Evolutionary conservation across 2,113 vertebrate species (phyloP).

Genomic region (Rhizomys pruinosus): DNA sequence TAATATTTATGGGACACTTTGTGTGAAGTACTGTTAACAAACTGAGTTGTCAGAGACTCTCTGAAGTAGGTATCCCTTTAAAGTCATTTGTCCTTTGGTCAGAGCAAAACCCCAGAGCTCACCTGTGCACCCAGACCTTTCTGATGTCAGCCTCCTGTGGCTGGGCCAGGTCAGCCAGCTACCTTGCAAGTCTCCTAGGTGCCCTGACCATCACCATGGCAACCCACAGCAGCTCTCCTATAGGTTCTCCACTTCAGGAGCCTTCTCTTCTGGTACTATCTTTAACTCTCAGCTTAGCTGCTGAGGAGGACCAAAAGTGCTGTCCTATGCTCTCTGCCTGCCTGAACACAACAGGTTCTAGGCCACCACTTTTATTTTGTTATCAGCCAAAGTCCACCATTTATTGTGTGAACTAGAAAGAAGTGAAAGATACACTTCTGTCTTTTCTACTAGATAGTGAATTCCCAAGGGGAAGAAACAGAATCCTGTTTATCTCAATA

Average conservation of each 20-base stretch:
- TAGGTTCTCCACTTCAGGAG: background rate
- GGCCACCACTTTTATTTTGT: background rate
- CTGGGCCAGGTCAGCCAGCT: too few relatives aligned
- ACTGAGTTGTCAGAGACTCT: background rate
- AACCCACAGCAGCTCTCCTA: background rate
- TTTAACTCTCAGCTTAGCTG: background rate
- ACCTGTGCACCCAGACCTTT: background rate
- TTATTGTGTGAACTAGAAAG: constrained; percentile 3
- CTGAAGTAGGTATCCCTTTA: too few relatives aligned
- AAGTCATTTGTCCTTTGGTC: too few relatives aligned
- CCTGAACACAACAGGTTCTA: background rate
- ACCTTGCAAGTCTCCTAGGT: background rate
- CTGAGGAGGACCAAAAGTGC: background rate
- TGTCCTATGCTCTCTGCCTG: background rate
- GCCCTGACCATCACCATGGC: background rate
- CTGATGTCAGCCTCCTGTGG: background rate
- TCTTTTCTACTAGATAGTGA: background rate
- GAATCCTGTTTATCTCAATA: background rate
- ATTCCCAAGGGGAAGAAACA: background rate
- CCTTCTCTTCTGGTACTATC: background rate
- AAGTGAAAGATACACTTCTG: background rate
- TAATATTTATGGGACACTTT: background rate
- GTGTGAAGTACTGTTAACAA: background rate
- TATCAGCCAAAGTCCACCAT: background rate
- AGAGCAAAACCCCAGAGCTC: background rate